Base-by-base conservation (phyloP, 2,888 invertebrate genomes). In the Julus scanicus region DNA sequence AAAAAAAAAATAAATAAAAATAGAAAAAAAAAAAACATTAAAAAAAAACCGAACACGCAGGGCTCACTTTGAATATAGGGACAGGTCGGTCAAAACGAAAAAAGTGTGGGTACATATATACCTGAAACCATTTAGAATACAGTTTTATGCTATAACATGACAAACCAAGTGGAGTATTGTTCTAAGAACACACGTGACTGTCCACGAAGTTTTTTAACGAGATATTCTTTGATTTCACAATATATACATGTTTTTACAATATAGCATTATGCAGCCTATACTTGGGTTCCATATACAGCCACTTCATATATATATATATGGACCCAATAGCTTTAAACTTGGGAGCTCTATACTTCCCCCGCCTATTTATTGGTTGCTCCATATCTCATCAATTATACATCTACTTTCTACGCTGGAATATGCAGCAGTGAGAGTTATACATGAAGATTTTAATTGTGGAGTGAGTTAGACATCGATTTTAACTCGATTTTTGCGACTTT, bases 401-500 rank as follows among this genome's bases (percentile, higher is more conserved):
- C 29, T 11, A 44, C 17, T 20, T 57, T n/a, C 8, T 71, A 71
- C n/a, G n/a, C 15, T 15, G 20, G 29, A 20, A 11, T 71, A 71
- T 29, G 29, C 71, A 29, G 6, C 13, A 37, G 37, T 11, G 11
- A 29, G 9, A 11, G 13, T 29, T 11, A 80, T 80, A 80, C 37
- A 80, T 53, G 53, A 3, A 53, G 11, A 29, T 80, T 80, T 80
- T 80, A 80, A 80, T 80, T 80, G 80, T 80, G 80, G 80, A 80
- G 37, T 80, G 80, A 80, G 80, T 80, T 80, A 29, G 29, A 37
- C 80, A 80, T 80, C 80, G 80, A 80, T 80, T 80, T 80, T 29
- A 37, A 80, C 80, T 80, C 71, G 29, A 80, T 80, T 80, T 80
- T 80, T 80, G 15, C 20, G 2, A 29, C 3, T 29, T 80, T 80